Evolutionary conservation across 1,140 invertebrate species (phyloP), one percentile per base, ranked within the genome.

Genomic region (Drosophila sucinea): DNA sequence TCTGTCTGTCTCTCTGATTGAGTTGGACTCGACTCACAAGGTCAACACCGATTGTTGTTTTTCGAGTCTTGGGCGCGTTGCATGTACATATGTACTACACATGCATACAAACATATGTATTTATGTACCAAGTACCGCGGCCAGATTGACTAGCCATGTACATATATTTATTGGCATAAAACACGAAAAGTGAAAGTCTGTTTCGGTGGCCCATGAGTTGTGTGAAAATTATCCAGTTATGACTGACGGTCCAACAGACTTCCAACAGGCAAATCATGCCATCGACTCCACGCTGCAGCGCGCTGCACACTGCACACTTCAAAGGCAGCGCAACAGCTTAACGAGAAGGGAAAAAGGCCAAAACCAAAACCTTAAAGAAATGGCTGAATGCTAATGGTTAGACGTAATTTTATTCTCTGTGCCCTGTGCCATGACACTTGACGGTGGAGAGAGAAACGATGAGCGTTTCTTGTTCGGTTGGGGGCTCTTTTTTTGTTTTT

Each of bases 21-120:
- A 58, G 56, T 35, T 35, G 32, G 33, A 35, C 30, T 32, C 30
- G 32, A 17, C n/a, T 35, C 44, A 35, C 56, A 58, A 58, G 56
- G 56, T 58, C 56, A 51, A 51, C 44, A 58, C 56, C 33, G 56
- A 58, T 58, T 58, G 56, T 58, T 58, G 56, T 58, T 58, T 58
- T 58, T 58, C 56, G 56, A 58, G 56, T 58, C 56, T 32, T 35
- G 33, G 56, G 56, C 56, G 29, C 54, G 33, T 35, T 58, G 56
- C 56, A 58, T 58, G 32, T 58, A 58, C 8, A 23, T 41, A 17
- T 17, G 17, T 17, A 17, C 17, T 17, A 17, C 17, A 41, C 4
- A 23, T 44, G 23, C 17, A 44, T 27, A 25, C 8, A 0, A 23
- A 47, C 23, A 23, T 47, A n/a, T 47, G n/a, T 47, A 47, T 47